A percentile compares a stretch with the other conserved stretches of the same genome.
phyloP scores from a whole-genome alignment of 2,888 invertebrate species.

The Conomelus anceps region DNA sequence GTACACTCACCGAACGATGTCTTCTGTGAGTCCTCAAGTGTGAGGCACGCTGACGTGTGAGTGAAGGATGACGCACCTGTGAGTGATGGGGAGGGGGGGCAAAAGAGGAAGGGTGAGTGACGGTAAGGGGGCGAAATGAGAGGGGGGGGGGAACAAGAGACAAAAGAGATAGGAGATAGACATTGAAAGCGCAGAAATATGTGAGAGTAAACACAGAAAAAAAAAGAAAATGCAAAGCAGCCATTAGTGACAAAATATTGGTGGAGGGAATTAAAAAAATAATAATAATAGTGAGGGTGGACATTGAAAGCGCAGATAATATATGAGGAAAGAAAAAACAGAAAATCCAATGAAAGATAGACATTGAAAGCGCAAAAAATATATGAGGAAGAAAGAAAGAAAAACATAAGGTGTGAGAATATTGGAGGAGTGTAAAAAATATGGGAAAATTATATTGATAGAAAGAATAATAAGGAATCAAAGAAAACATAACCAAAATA shows the following conservation, averaged over 20 bases:
- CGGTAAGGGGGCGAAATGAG: background rate
- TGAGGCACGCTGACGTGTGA: conserved; percentile 55
- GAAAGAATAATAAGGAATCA: no score
- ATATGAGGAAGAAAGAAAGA: background rate
- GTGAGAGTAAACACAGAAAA: conserved; percentile 29
- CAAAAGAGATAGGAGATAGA: background rate
- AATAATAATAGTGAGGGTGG: background rate
- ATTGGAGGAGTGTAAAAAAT: no score
- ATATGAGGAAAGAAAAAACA: background rate
- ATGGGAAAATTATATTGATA: no score
- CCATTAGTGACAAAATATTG: background rate
- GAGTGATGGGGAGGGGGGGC: background rate
- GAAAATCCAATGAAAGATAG: background rate
- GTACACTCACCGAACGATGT: conserved; percentile 38
- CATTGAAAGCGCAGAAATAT: conserved; percentile 35
- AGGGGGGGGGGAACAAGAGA: background rate
- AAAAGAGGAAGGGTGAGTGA: background rate
- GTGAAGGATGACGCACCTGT: conserved; percentile 65
- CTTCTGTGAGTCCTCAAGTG: conserved; percentile 50
- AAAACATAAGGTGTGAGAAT: no score
- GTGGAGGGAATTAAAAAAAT: background rate
- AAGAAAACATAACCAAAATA: no score
- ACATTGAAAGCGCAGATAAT: background rate
- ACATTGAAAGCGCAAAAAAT: background rate
- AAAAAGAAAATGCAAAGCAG: background rate